Base-by-base conservation (phyloP, 2,113 vertebrate species). In the Corvus moneduloides region DNA sequence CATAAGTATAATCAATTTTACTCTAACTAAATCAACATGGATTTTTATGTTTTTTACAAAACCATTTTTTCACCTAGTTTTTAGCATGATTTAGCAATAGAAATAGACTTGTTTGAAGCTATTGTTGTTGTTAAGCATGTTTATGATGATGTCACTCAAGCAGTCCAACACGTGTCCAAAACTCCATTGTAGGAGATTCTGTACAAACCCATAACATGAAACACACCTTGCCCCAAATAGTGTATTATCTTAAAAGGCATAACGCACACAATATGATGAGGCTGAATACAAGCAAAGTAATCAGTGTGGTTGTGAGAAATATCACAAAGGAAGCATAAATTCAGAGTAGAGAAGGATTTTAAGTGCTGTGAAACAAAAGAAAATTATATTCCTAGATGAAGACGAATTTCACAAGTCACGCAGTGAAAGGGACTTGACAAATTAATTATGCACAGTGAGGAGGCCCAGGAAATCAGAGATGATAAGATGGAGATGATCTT, bases 1-100 rank as follows among this genome's bases (percentile, higher is more conserved):
- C 41, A 73, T 83, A 95, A 92, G 37, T 13, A 94, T 85, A 88
- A 94, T 94, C 44, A 72, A 78, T 93, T 95, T 94, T 91, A 39
- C 9, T 91, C 18, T 74, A 80, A 92, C 52, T 93, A 87, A 87
- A 94, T 90, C 55, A 82, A 84, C 56, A 55, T 51, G 61, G 41
- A 77, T 93, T 89, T 94, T 61, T 81, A 74, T 59, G 7, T n/a
- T 84, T 93, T 66, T 90, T 67, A 35, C 24, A 73, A 48, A 81
- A 77, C 3, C 1, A 12, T 16, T 63, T 74, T 64, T 41, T 3
- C 48, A 80, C 15, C 15, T 71, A 51, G 12, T 37, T 89, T 77
- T 84, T 32, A 76, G 15, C 30, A 55, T 77, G 16, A 69, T 80
- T 87, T 87, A 55, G 12, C 30, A 56, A 73, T 44, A 84, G 63